Base-by-base conservation (phyloP, 2,797 vertebrate genomes). In the Platalea minor region DNA sequence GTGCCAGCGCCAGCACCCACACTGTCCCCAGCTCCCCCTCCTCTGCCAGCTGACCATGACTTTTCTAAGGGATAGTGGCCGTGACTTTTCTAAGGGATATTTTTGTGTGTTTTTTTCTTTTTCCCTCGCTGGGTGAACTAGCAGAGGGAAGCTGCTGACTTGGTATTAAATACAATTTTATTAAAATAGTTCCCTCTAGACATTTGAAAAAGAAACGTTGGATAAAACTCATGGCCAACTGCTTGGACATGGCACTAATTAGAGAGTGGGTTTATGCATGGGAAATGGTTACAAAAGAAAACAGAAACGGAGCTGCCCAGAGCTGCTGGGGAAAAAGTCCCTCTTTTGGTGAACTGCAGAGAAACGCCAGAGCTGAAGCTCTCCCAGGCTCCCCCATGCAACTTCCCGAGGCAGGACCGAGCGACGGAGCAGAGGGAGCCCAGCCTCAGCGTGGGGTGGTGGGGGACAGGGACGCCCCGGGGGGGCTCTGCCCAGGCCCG, bases 391-490 rank as follows among this genome's bases (percentile, higher is more conserved):
- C 15, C 17, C 15, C 18, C 2, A 1, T 29, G 20, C 31, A 70
- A 7, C 28, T 39, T 45, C 50, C 39, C 0, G 0, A 70, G 57
- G 37, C 53, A 56, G 64, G 10, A 61, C 26, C 61, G 18, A 61
- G 56, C 7, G 51, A 31, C 0, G 20, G 43, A 69, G 41, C 41
- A 20, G 51, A 74, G 11, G 51, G 39, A 76, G 13, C 31, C 31
- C 41, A 39, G 45, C 8, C 13, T 17, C 50, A 17, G 21, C 2
- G 6, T 1, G 13, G 31, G 28, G 3, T 3, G 0, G 1, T 46
- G 45, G 35, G 39, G 12, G 33, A 15, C 35, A 1, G 28, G 56
- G 65, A 23, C 1, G 5, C 10, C 18, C 37, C 7, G 6, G 17
- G 13, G 33, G n/a, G 54, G 16, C 20, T 61, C 15, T 72, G 57